These are phyloP conservation scores for Cheumatopsyche charites DNA, from an alignment of 1,140 invertebrate species.

Conservation along the genomic window DNA sequence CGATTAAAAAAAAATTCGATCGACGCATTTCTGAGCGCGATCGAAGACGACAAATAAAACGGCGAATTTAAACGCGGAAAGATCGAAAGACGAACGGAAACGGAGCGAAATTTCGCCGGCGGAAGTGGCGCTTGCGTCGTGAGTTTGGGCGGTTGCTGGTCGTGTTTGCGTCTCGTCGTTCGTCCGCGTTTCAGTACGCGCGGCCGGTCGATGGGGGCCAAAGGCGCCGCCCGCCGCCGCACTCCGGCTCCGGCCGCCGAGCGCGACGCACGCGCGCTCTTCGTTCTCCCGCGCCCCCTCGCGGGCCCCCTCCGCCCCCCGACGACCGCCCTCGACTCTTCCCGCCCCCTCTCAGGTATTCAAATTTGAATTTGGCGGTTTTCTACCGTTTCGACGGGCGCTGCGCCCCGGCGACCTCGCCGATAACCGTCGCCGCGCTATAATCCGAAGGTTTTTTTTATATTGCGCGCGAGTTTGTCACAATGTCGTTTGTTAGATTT, in stretches of 20 bases:
- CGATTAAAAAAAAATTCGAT: too few species aligned
- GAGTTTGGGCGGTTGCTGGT: neutral
- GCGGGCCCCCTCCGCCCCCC: neutral
- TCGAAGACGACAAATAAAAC: too few species aligned
- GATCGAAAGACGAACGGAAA: too few species aligned
- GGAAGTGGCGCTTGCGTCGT: neutral
- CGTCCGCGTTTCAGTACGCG: constrained; percentile 12
- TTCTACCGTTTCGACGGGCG: too few species aligned
- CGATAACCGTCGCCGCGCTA: too few species aligned
- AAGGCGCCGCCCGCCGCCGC: neutral
- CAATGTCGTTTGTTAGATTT: too few species aligned
- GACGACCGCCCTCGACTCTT: neutral
- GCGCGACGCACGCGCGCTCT: neutral
- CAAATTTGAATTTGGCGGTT: too few species aligned
- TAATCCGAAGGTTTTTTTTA: too few species aligned
- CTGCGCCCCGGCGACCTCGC: neutral
- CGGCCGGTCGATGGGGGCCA: constrained; percentile 29
- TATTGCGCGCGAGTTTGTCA: too few species aligned
- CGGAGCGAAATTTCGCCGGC: too few species aligned
- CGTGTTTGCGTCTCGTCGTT: constrained; percentile 1
- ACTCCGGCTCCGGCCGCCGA: constrained; percentile 6
- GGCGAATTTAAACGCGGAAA: too few species aligned
- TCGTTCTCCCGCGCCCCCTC: neutral
- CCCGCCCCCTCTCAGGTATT: neutral
- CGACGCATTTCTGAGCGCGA: too few species aligned